These are phyloP conservation scores for Sialia sialis DNA, from an alignment of 2,113 vertebrate species.

Conservation along the genomic window DNA sequence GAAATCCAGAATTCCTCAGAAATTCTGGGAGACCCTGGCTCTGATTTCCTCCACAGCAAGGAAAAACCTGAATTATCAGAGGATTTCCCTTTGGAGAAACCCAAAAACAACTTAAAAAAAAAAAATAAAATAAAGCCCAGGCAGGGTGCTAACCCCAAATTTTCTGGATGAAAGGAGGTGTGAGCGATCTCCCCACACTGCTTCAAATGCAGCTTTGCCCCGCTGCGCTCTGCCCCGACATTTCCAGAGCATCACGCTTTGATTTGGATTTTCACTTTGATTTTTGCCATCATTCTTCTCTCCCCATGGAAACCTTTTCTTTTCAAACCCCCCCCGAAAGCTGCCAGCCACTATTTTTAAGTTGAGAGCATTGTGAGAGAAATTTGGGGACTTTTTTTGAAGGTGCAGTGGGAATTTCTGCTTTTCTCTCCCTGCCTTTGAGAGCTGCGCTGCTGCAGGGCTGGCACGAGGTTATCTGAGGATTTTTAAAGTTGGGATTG, in stretches of 20 bases:
- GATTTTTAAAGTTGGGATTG: background rate
- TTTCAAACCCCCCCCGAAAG: background rate
- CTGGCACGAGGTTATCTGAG: background rate
- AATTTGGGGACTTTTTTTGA: background rate
- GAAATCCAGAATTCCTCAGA: background rate
- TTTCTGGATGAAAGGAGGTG: background rate
- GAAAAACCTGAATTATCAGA: background rate
- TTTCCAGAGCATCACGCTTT: background rate
- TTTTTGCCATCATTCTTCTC: background rate
- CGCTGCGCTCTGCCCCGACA: background rate
- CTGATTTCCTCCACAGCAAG: background rate
- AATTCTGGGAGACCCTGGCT: background rate
- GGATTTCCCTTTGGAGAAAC: background rate
- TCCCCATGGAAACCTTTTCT: constrained; percentile 17
- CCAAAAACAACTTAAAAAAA: no score
- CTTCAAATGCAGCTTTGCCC: background rate
- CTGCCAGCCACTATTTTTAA: background rate
- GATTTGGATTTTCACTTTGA: no score
- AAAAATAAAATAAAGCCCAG: no score
- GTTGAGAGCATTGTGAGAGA: background rate
- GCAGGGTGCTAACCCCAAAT: background rate
- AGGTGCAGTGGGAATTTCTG: background rate
- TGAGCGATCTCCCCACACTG: background rate
- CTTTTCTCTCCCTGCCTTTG: background rate
- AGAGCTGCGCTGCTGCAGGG: background rate